Evolutionary conservation across 2,113 vertebrate species (phyloP), one percentile per base, ranked within the genome.

Genomic region (Nasalis larvatus): DNA sequence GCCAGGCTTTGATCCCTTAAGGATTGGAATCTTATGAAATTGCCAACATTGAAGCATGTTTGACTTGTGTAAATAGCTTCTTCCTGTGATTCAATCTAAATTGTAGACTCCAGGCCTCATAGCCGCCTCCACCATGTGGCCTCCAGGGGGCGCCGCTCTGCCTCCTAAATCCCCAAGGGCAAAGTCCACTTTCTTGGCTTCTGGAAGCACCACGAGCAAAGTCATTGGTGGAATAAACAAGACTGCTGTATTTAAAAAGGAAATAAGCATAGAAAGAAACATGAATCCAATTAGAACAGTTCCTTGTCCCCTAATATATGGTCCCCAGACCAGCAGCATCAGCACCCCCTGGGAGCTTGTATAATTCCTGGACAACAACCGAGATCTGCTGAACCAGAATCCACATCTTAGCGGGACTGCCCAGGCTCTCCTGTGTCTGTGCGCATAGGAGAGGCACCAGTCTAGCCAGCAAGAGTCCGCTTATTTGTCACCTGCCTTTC

Each of bases 71-170:
- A 47, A 89, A 63, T 0, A 9, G 35, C 83, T 74, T 18, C 45
- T 76, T 92, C 12, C 7, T n/a, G 37, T 12, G 18, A 91, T 37
- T 84, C 58, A 18, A 23, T 23, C 35, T 35, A 32, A 73, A 56
- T 6, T n/a, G 7, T 13, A 8, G 76, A 17, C 21, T 69, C 6
- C 40, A 35, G 21, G 10, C 25, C n/a, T 69, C n/a, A 8, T 18
- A 52, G 21, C n/a, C 1, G 1, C 18, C 56, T 69, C 49, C 58
- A 71, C 40, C 25, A 0, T 1, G 35, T 66, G 66, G 89, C 92
- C 96, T 91, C 94, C 23, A 85, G 97, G 52, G 80, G 94, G 94
- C 66, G 63, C 92, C 91, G 82, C 42, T 91, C 42, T 37, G 74
- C 94, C 68, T 85, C 30, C 94, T 14, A 90, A 96, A 45, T 45